Evolutionary conservation across 2,113 vertebrate genomes (phyloP).

Genomic region (Tachuris rubrigastra): DNA sequence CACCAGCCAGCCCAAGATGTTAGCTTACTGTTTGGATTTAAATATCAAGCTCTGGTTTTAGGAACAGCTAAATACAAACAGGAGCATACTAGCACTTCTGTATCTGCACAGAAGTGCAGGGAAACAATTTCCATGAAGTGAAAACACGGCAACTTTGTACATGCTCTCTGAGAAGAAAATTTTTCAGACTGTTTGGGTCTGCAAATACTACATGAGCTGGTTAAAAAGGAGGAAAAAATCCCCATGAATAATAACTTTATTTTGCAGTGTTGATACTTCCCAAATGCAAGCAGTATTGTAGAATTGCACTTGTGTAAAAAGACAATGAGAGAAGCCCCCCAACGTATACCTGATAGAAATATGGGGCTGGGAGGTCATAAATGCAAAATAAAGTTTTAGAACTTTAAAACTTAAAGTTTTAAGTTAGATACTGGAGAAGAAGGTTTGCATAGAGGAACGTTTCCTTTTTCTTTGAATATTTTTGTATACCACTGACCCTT

Average conservation of each 20-base stretch:
- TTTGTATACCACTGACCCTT: background rate
- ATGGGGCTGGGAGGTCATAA: background rate
- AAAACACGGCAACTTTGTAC: constrained; percentile 10
- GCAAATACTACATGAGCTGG: background rate
- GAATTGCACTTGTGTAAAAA: background rate
- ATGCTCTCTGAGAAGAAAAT: constrained; percentile 33
- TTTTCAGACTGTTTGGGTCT: constrained; percentile 29
- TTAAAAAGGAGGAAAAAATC: background rate
- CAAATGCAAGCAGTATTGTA: background rate
- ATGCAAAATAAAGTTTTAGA: background rate
- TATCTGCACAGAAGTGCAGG: background rate
- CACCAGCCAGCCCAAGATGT: constrained; percentile 52
- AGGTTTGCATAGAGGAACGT: background rate
- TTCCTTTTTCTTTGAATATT: background rate
- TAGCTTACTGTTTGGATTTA: constrained; percentile 48
- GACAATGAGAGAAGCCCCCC: background rate
- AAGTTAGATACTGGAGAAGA: background rate
- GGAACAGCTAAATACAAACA: background rate
- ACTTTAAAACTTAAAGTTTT: background rate
- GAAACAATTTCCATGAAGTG: background rate
- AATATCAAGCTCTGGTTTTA: constrained; percentile 45
- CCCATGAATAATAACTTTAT: background rate
- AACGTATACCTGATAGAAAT: background rate
- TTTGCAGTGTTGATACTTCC: background rate
- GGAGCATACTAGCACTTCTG: background rate